phyloP scores from a whole-genome alignment of 2,797 vertebrate species.

The Nyctalus aviator region DNA sequence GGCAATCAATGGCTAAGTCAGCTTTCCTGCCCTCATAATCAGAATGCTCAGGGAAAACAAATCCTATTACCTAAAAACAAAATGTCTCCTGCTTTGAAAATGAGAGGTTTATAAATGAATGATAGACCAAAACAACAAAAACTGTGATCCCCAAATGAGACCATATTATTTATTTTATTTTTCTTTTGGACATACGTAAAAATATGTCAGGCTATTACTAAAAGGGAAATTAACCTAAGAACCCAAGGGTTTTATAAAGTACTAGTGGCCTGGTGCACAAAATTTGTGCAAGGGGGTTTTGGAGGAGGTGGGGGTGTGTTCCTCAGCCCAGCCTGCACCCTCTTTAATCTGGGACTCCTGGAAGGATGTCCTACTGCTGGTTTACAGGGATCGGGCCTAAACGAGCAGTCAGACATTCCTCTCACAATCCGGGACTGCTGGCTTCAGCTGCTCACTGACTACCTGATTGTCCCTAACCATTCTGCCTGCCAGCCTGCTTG shows the following conservation, averaged over 20 bases:
- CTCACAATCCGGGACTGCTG: no score
- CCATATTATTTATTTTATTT: background rate
- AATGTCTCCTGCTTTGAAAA: background rate
- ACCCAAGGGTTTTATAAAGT: background rate
- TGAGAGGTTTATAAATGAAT: slow-evolving; percentile 9
- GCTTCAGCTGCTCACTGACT: no score
- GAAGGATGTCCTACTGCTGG: no score
- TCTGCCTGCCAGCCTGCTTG: no score
- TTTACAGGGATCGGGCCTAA: no score
- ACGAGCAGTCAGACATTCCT: no score
- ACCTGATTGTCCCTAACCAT: no score
- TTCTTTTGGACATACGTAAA: background rate
- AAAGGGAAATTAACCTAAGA: slow-evolving; percentile 27
- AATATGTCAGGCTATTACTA: background rate
- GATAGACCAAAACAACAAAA: background rate
- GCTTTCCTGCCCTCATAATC: background rate
- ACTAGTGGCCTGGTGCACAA: no score
- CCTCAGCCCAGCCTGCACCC: no score
- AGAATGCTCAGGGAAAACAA: background rate
- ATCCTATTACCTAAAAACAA: slow-evolving; percentile 23
- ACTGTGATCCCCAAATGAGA: background rate
- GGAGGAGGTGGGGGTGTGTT: no score
- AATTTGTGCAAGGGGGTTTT: no score
- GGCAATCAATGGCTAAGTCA: background rate
- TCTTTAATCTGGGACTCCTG: no score